Base-by-base conservation (phyloP, 1,140 invertebrate genomes). In the Drosophila aff. region DNA sequence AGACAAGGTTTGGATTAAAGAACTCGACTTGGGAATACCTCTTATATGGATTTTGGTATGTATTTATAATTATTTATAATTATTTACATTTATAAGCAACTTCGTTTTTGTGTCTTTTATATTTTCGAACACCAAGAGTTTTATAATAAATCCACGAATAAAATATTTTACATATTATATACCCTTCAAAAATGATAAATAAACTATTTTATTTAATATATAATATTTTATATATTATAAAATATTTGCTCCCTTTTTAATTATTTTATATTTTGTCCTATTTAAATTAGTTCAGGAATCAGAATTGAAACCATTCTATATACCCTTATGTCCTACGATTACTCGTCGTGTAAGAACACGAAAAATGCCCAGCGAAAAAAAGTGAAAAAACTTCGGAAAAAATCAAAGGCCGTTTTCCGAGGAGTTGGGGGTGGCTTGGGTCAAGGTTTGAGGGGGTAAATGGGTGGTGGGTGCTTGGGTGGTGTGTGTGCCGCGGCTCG, bases 371-470 rank as follows among this genome's bases (percentile, higher is more conserved):
- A 23, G 46, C 43, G 71, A 91, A 81, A 90, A 90, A 90, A 91
- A 72, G 69, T 76, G 64, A 58, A 85, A 90, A 90, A 90, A 90
- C 76, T 90, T 90, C 62, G 85, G 63, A 86, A 90, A 90, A 91
- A 91, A 86, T 90, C 86, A 90, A 90, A 90, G 86, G 81, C 75
- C 71, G 66, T 72, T 68, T 58, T 50, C 44, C 40, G 33, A 52
- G 41, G 53, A 41, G 53, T 23, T 23, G 52, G 61, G 47, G 23
- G 46, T 46, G 36, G 33, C 52, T 40, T 23, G 53, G 53, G 53
- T 57, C 53, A 57, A 57, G 53, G 53, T 57, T 57, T 57, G 36
- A 57, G 38, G 11, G 21, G 53, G 31, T 62, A 18, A 43, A 52
- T 50, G 58, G 60, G 16, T 31, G 23, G n/a, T 36, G 76, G 41